Percentiles rank a stretch among this genome's conserved stretches.
phyloP scores from a whole-genome alignment of 2,888 invertebrate genomes.

The Encarsia formosa region DNA sequence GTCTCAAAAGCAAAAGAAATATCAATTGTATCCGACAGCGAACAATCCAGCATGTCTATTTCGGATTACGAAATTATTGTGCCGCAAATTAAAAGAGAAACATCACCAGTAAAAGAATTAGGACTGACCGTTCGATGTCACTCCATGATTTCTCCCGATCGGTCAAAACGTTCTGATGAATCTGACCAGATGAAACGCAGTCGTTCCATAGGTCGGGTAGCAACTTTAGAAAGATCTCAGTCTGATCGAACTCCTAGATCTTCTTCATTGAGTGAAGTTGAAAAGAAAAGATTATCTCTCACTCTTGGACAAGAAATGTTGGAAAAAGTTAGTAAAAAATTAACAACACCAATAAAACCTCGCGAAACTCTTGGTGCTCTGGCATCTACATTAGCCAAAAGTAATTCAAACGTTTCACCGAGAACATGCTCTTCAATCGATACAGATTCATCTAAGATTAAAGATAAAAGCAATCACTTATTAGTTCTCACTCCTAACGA shows the following conservation, averaged over 20 bases:
- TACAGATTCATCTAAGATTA: conserved; percentile 9
- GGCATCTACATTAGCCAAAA: conserved; percentile 55
- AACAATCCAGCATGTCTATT: conserved; percentile 10
- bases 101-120: conserved; percentile 29
- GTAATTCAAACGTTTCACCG: conserved; percentile 41
- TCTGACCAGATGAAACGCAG: conserved; percentile 34
- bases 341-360: conserved; percentile 40
- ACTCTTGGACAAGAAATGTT: conserved; percentile 70
- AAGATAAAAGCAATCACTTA: conserved; percentile 50
- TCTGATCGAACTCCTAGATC: conserved; percentile 27
- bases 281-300: conserved; percentile 70
- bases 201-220: conserved; percentile 40
- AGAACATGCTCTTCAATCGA: conserved; percentile 51
- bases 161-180: conserved; percentile 18
- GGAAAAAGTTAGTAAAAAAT: conserved; percentile 57
- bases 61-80: conserved; percentile 43
- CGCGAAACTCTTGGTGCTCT: conserved; percentile 58
- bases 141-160: conserved; percentile 41
- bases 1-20: neutral
- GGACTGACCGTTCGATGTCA: conserved; percentile 47
- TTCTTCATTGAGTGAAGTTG: conserved; percentile 58
- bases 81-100: conserved; percentile 32
- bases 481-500: conserved; percentile 51
- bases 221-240: conserved; percentile 34
- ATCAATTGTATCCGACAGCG: conserved; percentile 1